phyloP scores from a whole-genome alignment of 92 coral and sea anemone species.

The Plumapathes pennacea region DNA sequence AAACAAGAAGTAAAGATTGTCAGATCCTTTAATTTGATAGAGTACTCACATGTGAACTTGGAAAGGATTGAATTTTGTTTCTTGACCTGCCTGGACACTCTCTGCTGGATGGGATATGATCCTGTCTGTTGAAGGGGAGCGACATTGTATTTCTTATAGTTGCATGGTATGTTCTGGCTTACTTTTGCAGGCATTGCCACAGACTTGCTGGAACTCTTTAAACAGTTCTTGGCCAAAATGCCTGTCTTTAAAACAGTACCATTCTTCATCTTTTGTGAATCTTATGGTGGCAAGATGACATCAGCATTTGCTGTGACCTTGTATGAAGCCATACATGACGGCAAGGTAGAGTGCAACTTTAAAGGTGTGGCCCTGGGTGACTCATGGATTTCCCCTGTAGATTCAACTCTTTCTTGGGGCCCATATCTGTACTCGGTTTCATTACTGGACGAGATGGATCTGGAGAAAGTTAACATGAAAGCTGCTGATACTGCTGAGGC shows the following conservation, averaged over 20 bases:
- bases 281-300: constrained; percentile 97
- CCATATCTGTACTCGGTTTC: constrained; percentile 85
- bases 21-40: too few relatives aligned
- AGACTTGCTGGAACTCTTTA: constrained; percentile 79
- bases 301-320: constrained; percentile 94
- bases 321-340: constrained; percentile 61
- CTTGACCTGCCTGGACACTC: too few relatives aligned
- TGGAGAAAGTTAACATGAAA: constrained; percentile 50
- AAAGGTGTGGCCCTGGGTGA: constrained; percentile 94
- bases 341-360: constrained; percentile 68
- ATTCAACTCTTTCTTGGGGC: constrained; percentile 87
- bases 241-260: constrained; percentile 76
- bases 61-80: too few relatives aligned
- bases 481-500: constrained; percentile 86
- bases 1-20: too few relatives aligned
- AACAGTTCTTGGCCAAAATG: constrained; percentile 70
- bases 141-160: too few relatives aligned
- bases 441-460: constrained; percentile 72
- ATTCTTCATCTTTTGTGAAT: constrained; percentile 92
- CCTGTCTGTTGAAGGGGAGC: too few relatives aligned
- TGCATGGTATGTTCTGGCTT: too few relatives aligned
- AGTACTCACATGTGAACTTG: too few relatives aligned
- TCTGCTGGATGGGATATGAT: too few relatives aligned
- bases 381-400: constrained; percentile 98
- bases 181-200: constrained; percentile 71